A percentile compares a stretch with the other conserved stretches of the same genome.
These are phyloP conservation scores for Caenorhabditis macrosperma DNA, from an alignment of 2,888 invertebrate genomes.

Conservation along the genomic window DNA sequence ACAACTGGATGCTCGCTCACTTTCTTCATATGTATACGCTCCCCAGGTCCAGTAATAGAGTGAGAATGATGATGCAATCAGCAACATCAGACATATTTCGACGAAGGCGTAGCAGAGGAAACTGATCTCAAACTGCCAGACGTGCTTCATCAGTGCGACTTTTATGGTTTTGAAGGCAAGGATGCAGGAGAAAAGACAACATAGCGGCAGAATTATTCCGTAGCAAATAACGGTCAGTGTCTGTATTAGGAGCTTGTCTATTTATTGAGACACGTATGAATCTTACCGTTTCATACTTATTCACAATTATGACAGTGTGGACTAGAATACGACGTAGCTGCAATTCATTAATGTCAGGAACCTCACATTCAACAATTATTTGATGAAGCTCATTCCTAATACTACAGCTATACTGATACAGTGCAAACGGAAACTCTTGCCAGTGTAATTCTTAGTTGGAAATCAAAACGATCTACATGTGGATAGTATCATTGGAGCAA, in stretches of 20 bases:
- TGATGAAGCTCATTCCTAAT: too few species aligned
- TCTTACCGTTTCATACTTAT: neutral
- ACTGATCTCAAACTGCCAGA: conserved; percentile 5
- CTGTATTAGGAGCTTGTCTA: neutral
- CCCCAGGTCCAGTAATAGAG: conserved; percentile 33
- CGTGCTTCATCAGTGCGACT: conserved; percentile 17
- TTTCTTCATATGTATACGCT: conserved; percentile 4
- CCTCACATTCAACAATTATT: too few species aligned
- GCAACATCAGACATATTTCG: conserved; percentile 3
- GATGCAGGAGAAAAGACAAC: neutral
- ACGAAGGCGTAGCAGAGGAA: conserved; percentile 10
- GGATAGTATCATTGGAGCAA: too few species aligned
- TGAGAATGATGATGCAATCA: neutral
- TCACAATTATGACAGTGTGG: conserved; percentile 21
- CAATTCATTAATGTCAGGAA: too few species aligned
- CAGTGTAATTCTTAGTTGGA: too few species aligned
- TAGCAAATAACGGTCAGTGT: conserved; percentile 7
- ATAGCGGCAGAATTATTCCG: conserved; percentile 11
- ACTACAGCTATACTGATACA: too few species aligned
- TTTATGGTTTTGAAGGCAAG: neutral
- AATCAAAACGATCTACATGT: too few species aligned
- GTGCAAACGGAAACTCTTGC: too few species aligned
- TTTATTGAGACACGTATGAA: neutral
- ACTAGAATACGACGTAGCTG: conserved; percentile 21
- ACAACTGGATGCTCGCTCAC: neutral